A percentile compares a stretch with the other conserved stretches of the same genome.
These are phyloP conservation scores for Equus quagga DNA, from an alignment of 2,113 vertebrate genomes.

Conservation along the genomic window DNA sequence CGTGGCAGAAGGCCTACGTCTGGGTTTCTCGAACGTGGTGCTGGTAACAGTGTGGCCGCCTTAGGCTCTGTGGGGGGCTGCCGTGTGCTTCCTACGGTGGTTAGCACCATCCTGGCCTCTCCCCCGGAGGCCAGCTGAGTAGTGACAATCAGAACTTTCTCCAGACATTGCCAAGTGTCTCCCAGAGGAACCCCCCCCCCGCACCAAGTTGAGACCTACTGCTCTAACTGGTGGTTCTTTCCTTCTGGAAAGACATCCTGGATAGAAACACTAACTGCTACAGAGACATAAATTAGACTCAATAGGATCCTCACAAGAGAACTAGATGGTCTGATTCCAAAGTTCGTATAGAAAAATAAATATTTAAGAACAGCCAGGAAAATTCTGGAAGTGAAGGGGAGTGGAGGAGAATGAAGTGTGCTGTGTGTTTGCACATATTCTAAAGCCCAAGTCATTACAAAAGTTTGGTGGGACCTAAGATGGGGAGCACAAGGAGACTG, in stretches of 20 bases:
- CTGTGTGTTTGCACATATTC: fast-evolving
- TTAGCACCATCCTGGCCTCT: neutral
- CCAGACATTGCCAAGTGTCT: neutral
- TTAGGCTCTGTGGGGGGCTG: neutral
- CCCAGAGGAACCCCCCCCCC: neutral
- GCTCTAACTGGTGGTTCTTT: neutral
- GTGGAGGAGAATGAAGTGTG: fast-evolving
- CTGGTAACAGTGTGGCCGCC: too few species aligned
- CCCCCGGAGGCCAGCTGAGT: neutral
- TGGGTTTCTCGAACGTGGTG: fast-evolving
- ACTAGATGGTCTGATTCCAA: neutral
- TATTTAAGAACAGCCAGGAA: neutral
- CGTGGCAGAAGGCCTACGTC: neutral
- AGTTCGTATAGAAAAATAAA: neutral
- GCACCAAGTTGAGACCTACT: neutral
- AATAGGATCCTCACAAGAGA: neutral
- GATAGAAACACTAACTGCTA: neutral
- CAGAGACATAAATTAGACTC: neutral
- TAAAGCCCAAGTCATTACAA: fast-evolving
- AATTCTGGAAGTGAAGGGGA: neutral
- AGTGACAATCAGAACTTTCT: neutral
- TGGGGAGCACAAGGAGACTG: fast-evolving
- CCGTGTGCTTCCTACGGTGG: neutral
- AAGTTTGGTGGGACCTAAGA: fast-evolving
- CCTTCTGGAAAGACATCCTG: neutral